A percentile compares a stretch with the other conserved stretches of the same genome.
Evolutionary conservation across 1,140 invertebrate species (phyloP).

Genomic region (Lepidotrigona ventralis): DNA sequence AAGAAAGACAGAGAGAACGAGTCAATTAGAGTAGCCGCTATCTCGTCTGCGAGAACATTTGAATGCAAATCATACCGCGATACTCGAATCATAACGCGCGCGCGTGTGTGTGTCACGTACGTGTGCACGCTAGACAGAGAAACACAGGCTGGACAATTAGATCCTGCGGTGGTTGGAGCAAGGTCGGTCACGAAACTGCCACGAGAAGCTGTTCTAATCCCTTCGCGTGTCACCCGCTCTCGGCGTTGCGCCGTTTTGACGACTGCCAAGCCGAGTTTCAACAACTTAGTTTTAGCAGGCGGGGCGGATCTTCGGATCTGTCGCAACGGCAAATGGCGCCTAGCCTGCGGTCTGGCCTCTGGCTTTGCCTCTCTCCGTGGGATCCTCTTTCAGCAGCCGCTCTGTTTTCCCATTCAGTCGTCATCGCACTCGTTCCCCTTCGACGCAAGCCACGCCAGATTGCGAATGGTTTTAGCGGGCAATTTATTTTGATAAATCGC

Average conservation of each 20-base stretch:
- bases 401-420: too few species aligned
- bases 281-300: conserved; percentile 55
- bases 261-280: conserved; percentile 44
- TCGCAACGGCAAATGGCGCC: conserved; percentile 29
- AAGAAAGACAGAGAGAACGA: background rate
- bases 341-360: too few species aligned
- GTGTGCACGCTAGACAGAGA: background rate
- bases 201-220: conserved; percentile 57
- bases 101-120: too few species aligned
- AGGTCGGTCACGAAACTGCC: conserved; percentile 57
- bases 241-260: conserved; percentile 33
- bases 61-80: conserved; percentile 23
- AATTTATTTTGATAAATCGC: too few species aligned
- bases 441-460: too few species aligned
- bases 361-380: background rate
- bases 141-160: conserved; percentile 34
- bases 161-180: conserved; percentile 43
- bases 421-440: too few species aligned
- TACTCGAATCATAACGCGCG: background rate
- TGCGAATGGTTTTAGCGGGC: too few species aligned
- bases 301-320: conserved; percentile 38
- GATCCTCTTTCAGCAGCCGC: too few species aligned
- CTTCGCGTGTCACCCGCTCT: conserved; percentile 49
- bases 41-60: background rate
- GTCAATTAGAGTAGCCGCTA: conserved; percentile 6